A percentile compares a stretch with the other conserved stretches of the same genome.
These are phyloP conservation scores for Agelastica alni DNA, from an alignment of 2,888 invertebrate species.

Conservation along the genomic window DNA sequence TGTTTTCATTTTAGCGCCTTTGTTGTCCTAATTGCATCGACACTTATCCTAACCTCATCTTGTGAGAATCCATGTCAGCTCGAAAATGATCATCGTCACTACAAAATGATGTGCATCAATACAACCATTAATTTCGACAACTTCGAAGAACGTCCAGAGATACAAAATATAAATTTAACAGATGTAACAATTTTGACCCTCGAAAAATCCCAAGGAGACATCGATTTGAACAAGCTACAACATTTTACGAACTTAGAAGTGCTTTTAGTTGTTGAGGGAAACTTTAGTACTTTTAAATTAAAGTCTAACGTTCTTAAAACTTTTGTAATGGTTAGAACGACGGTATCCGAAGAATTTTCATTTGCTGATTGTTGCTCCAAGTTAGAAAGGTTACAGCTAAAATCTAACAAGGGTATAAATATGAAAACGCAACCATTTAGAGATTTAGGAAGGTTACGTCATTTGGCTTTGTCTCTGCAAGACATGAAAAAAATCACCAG, in stretches of 20 bases:
- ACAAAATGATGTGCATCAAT: neutral
- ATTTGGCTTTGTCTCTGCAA: conserved; percentile 4
- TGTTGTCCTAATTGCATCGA: neutral
- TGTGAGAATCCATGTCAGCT: neutral
- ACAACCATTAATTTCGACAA: neutral
- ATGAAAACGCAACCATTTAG: conserved; percentile 2
- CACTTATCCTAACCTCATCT: neutral
- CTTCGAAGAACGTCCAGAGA: neutral
- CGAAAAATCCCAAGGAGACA: neutral
- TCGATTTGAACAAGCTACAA: neutral
- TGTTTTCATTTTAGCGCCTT: conserved; percentile 1
- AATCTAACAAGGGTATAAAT: conserved; percentile 4
- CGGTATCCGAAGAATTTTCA: neutral
- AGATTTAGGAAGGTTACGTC: conserved; percentile 4
- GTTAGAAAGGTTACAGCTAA: conserved; percentile 14
- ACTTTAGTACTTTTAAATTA: conserved; percentile 8
- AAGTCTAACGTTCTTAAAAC: conserved; percentile 2
- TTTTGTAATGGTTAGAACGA: conserved; percentile 2
- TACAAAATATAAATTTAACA: conserved; percentile 1
- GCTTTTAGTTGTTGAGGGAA: neutral
- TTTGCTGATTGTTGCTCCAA: conserved; percentile 10
- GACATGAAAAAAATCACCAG: conserved; percentile 9
- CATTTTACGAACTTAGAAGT: conserved; percentile 10
- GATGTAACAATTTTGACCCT: neutral
- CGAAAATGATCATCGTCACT: too few relatives aligned